A percentile compares a stretch with the other conserved stretches of the same genome.
phyloP scores from a whole-genome alignment of 1,140 invertebrate genomes.

The Orchesella cincta region DNA sequence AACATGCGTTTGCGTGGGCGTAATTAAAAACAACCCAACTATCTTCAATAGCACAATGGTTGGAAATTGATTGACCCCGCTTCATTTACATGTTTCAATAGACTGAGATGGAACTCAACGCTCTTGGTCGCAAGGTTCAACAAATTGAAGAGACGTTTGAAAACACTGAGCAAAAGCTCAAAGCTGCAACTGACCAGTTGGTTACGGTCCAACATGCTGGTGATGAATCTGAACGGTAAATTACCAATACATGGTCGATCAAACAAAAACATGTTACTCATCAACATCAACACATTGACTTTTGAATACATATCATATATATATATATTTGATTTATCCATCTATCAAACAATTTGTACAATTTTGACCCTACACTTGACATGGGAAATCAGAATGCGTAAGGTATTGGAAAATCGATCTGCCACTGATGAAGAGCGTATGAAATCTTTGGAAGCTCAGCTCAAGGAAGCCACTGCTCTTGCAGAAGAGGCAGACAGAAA shows the following conservation, averaged over 20 bases:
- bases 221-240: constrained; percentile 5
- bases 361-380: too few species aligned
- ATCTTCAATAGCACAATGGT: not conserved
- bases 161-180: not conserved
- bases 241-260: not conserved
- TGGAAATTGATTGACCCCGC: not conserved
- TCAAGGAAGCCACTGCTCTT: constrained; percentile 27
- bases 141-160: constrained; percentile 7
- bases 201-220: not conserved
- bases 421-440: constrained; percentile 29
- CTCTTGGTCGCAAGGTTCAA: not conserved
- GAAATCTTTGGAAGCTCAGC: constrained; percentile 16
- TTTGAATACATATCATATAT: too few species aligned
- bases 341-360: too few species aligned
- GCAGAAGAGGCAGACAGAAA: constrained; percentile 16
- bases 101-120: not conserved
- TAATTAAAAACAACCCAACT: not conserved
- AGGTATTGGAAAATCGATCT: constrained; percentile 32
- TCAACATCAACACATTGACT: not conserved
- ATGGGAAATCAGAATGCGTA: constrained; percentile 3
- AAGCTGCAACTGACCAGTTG: not conserved
- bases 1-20: not conserved
- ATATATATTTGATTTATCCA: too few species aligned
- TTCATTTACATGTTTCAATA: not conserved
- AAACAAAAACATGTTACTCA: not conserved